phyloP scores from a whole-genome alignment of 2,797 vertebrate species.

The Sebastolobus alascanus region DNA sequence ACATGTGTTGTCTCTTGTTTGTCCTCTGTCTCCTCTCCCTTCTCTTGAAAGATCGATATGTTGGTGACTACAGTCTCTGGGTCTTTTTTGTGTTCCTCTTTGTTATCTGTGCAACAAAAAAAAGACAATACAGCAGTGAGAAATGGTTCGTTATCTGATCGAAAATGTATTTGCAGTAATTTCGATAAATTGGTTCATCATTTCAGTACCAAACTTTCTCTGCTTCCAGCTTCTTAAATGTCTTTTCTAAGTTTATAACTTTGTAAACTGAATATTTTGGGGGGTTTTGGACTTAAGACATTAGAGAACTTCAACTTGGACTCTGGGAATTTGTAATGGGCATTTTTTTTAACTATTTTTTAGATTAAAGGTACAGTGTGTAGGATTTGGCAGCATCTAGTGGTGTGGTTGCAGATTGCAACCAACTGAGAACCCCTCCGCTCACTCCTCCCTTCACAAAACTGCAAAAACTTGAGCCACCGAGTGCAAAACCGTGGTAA shows the following conservation, averaged over 20 bases:
- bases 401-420: no score
- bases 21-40: slow-evolving; percentile 7
- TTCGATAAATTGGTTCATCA: background rate
- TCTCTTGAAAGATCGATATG: background rate
- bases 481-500: no score
- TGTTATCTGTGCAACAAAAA: slow-evolving; percentile 37
- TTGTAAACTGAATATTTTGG: background rate
- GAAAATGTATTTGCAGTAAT: background rate
- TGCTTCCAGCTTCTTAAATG: background rate
- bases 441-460: rapidly evolving
- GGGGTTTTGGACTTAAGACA: background rate
- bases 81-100: background rate
- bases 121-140: background rate
- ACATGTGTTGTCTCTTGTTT: background rate
- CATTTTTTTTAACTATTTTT: background rate
- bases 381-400: no score
- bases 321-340: background rate
- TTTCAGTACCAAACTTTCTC: no score
- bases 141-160: background rate
- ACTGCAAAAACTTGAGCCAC: no score
- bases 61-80: background rate
- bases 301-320: background rate
- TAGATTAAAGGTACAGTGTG: no score
- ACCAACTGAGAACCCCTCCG: rapidly evolving
- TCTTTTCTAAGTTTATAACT: background rate